Conservation (phyloP, 53 echinoderm and acorn worm species). For the Holothuria scabra region DNA sequence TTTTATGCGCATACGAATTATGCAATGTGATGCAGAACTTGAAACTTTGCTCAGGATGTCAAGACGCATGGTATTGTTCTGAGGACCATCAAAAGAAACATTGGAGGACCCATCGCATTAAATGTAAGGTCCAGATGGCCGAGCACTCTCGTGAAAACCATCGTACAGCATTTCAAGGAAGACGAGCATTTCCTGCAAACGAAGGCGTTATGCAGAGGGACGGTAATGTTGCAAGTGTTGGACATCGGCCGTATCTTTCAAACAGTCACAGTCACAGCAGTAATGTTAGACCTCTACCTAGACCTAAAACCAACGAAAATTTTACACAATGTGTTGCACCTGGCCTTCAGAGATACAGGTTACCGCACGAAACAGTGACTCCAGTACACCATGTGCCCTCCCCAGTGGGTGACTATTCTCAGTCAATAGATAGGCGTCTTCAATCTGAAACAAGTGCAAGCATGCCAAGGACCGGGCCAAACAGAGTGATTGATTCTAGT, state of each 20-base stretch:
- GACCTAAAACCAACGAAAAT: no score
- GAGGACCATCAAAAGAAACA: constrained; percentile 75
- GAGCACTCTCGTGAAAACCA: background rate
- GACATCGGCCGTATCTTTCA: background rate
- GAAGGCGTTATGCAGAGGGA: no score
- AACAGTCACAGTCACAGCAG: background rate
- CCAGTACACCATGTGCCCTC: no score
- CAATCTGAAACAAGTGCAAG: background rate
- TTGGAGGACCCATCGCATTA: constrained; percentile 74
- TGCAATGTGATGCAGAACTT: constrained; percentile 67
- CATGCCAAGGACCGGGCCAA: background rate
- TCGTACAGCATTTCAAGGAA: no score
- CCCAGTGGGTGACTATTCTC: no score
- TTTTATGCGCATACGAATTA: constrained; percentile 56
- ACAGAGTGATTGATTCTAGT: no score
- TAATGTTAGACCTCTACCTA: background rate
- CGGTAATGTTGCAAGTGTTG: background rate
- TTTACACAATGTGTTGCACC: no score
- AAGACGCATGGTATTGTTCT: constrained; percentile 71
- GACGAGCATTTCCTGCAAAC: no score
- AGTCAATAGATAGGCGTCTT: no score
- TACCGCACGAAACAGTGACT: no score
- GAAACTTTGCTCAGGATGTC: constrained; percentile 71
- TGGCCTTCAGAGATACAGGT: no score
- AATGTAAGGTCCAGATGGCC: constrained; percentile 45